These are phyloP conservation scores for Limnephilus rhombicus DNA, from an alignment of 2,888 invertebrate species.

Conservation along the genomic window DNA sequence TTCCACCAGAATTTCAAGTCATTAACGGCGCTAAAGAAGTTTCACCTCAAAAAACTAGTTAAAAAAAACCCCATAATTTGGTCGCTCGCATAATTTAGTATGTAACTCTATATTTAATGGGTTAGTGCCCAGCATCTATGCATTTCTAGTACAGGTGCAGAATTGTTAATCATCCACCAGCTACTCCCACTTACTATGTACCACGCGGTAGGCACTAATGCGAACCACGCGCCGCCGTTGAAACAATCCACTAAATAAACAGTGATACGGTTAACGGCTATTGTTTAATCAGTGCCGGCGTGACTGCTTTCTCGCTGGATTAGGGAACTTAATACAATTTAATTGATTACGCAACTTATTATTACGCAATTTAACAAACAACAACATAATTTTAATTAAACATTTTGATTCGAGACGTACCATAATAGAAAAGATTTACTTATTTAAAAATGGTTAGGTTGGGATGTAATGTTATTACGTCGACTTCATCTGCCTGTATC, in stretches of 20 bases:
- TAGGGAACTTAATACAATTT: neutral
- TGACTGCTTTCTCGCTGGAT: neutral
- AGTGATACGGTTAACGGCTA: constrained; percentile 1
- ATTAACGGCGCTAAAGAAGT: no score
- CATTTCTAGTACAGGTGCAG: no score
- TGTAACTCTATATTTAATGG: no score
- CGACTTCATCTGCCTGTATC: neutral
- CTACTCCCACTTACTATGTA: neutral
- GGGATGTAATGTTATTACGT: neutral
- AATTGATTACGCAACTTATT: neutral
- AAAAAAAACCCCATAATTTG: no score
- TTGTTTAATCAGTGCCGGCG: neutral
- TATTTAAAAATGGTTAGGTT: neutral
- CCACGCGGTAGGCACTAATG: neutral
- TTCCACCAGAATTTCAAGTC: no score
- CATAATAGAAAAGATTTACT: neutral
- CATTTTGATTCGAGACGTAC: neutral
- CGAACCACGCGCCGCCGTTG: neutral
- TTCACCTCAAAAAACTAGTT: no score
- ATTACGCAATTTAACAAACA: no score
- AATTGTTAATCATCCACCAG: neutral
- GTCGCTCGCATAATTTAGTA: no score
- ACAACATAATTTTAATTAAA: neutral
- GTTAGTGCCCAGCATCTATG: no score
- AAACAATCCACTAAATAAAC: neutral